These are phyloP conservation scores for Phrynosoma blainvillii DNA, from an alignment of 2,113 vertebrate genomes.

Conservation along the genomic window DNA sequence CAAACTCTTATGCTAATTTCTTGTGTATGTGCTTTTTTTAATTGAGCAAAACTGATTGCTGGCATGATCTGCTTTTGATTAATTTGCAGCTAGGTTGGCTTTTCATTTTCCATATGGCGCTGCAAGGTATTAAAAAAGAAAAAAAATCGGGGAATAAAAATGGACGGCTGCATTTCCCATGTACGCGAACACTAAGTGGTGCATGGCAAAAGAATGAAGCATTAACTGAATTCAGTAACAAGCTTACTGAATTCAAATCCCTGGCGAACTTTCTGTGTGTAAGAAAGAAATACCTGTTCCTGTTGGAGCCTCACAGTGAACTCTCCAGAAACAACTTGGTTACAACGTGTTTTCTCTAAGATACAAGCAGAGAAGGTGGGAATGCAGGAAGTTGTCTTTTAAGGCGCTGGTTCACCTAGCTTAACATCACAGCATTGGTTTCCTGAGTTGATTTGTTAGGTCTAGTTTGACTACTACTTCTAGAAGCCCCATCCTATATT, in stretches of 20 bases:
- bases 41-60: conserved; percentile 31
- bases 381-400: too few relatives aligned
- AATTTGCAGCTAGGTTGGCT: conserved; percentile 31
- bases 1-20: conserved; percentile 53
- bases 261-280: rapidly evolving
- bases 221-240: neutral
- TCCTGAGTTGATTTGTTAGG: too few relatives aligned
- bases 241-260: neutral
- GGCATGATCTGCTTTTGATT: conserved; percentile 48
- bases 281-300: conserved; percentile 12
- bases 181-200: neutral
- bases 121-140: neutral
- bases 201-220: neutral
- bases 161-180: rapidly evolving
- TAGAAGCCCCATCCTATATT: too few relatives aligned
- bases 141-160: neutral
- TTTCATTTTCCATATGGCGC: conserved; percentile 22
- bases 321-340: conserved; percentile 3
- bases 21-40: conserved; percentile 42
- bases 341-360: conserved; percentile 27
- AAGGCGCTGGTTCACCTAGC: too few relatives aligned
- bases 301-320: neutral
- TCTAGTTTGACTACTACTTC: too few relatives aligned
- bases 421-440: too few relatives aligned
- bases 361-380: neutral